Percentiles rank a stretch among this genome's conserved stretches.
phyloP scores from a whole-genome alignment of 2,888 invertebrate genomes.

The Clitarchus hookeri region DNA sequence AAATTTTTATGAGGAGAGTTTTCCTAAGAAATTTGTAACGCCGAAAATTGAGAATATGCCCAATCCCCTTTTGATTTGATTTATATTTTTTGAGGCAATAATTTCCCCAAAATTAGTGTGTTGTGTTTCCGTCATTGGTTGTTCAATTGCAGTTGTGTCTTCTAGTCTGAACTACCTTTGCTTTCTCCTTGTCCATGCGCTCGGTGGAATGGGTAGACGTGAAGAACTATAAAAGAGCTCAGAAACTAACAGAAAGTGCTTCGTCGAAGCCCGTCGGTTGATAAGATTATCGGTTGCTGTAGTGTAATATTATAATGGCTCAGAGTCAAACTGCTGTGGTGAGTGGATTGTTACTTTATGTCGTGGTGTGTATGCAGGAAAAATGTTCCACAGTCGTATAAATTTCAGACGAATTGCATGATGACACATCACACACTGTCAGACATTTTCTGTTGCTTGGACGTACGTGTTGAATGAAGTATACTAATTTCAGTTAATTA shows the following conservation, averaged over 20 bases:
- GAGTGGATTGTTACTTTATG: conserved; percentile 3
- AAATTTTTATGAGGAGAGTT: no score
- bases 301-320: conserved; percentile 3
- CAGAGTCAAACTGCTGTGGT: conserved; percentile 34
- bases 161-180: neutral
- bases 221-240: conserved; percentile 55
- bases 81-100: no score
- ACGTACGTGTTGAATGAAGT: neutral
- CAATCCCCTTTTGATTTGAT: no score
- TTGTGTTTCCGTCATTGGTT: no score
- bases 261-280: conserved; percentile 48
- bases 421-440: neutral
- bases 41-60: no score
- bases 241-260: conserved; percentile 50
- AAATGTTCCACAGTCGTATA: neutral
- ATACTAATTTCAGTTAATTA: no score
- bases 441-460: neutral
- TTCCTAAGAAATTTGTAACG: no score
- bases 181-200: conserved; percentile 21
- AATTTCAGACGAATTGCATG: neutral
- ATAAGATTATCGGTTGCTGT: neutral
- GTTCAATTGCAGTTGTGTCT: no score
- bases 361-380: neutral
- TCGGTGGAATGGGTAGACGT: conserved; percentile 51
- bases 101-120: no score